Base-by-base conservation (phyloP, 2,113 vertebrate genomes). In the Pelobates fuscus region DNA sequence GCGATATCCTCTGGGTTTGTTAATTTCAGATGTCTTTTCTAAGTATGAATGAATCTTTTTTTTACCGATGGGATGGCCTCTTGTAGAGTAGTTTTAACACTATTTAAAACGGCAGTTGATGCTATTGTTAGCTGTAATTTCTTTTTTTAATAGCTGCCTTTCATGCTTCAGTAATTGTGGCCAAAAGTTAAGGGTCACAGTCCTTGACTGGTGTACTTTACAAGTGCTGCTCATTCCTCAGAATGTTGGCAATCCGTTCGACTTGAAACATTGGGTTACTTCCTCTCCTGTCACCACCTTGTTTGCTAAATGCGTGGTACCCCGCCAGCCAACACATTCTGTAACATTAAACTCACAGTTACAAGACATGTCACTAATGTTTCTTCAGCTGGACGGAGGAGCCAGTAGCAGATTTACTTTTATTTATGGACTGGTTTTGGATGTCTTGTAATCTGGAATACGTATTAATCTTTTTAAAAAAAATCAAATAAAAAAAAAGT, bases 101-200 rank as follows among this genome's bases (percentile, higher is more conserved):
- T 27, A 52, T 27, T 76, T 37, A 76, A 30, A 52, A 23, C 37
- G 29, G 17, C 59, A 21, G 43, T 29, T 59, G 55, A 32, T 61
- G 43, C 73, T 68, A 76, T 76, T 76, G 73, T 61, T 76, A 76
- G 73, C 55, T 52, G 15, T 49, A 14, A 3, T 54, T 54, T 32
- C 30, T 32, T 43, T 46, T 76, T 76, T 68, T 67, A 68, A 76
- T 68, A 67, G 73, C 68, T 30, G 55, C 41, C 41, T 41, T 76
- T 76, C 73, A 76, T 41, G 73, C 73, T 68, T 20, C 26, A 67
- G 65, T 61, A 76, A 57, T 61, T 76, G 73, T 68, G 73, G 73
- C 64, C 73, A 76, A 67, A 60, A 76, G 73, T 52, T 76, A 64
- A 76, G 73, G n/a, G 73, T 76, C 73, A 68, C 73, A 68, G 73